Evolutionary conservation across 2,113 vertebrate species (phyloP), one percentile per base, ranked within the genome.

Genomic region (Stegastes partitus): DNA sequence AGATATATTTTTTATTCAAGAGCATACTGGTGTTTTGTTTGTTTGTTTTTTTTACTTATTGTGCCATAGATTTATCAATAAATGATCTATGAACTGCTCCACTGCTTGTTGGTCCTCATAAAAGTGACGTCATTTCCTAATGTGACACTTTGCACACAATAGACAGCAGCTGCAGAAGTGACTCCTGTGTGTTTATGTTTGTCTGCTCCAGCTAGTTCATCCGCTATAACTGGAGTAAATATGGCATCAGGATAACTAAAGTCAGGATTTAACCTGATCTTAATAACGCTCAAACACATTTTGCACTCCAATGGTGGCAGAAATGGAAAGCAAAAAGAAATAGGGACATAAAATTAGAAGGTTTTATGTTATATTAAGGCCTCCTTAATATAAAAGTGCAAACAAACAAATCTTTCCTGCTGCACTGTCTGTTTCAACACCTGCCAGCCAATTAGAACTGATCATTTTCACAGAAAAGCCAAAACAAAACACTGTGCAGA

Each of bases 31-130:
- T n/a, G 6, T 9, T 34, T 34, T 9, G 5, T 3, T 34, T 4
- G 5, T 19, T 49, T 69, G 64, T 70, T 0, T 57, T 22, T 81
- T 54, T 59, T 77, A 65, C 39, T 45, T 57, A 18, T 50, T 10
- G 12, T 44, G 4, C 2, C 25, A 53, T 45, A 44, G 16, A 68
- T 65, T 42, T 3, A 21, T 68, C 34, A 83, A 79, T 89, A 85
- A 83, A 85, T 42, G 6, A 56, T 70, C 16, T 47, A 4, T 18
- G 3, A 64, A 59, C 25, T 65, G 12, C 37, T 66, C 3, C n/a
- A 15, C 16, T 57, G 53, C 31, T 23, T 18, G 50, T 49, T 68
- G 2, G 39, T 66, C 2, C 1, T 64, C 37, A 10, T 50, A 18
- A 21, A 16, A 57, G 31, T 72, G 5, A 53, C 31, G 3, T 18